Conservation (phyloP, 2,797 vertebrate species). For the Pteronotus mesoamericanus region DNA sequence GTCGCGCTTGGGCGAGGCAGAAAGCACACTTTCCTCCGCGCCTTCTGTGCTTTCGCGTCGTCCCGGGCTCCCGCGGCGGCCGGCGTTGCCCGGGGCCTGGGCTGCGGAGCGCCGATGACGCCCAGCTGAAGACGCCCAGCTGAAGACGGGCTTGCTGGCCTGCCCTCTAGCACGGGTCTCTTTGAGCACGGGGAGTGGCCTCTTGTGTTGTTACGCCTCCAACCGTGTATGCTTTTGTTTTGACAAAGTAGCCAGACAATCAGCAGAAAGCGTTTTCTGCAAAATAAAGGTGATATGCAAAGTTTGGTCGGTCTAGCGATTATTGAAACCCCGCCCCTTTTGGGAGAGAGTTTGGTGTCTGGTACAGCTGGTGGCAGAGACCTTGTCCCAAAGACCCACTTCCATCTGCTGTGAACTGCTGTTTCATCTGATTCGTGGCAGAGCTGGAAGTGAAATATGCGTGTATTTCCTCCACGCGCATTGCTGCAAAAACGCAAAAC, state of each 20-base stretch:
- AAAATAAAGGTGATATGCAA: constrained; percentile 73
- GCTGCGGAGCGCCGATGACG: neutral
- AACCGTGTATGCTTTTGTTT: constrained; percentile 65
- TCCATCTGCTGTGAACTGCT: neutral
- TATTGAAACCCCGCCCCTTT: neutral
- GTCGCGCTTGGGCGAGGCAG: neutral
- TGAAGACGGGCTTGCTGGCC: neutral
- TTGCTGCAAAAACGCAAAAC: neutral
- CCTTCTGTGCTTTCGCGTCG: neutral
- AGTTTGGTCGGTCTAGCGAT: neutral
- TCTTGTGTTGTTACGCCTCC: constrained; percentile 41
- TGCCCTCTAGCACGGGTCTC: neutral
- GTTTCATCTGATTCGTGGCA: neutral
- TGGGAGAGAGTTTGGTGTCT: neutral
- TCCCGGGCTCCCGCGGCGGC: neutral
- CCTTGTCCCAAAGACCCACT: neutral
- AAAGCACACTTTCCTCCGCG: neutral
- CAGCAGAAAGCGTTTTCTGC: constrained; percentile 74
- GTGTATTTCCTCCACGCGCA: rapidly evolving
- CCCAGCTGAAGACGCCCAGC: too few relatives aligned
- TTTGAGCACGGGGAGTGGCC: constrained; percentile 36
- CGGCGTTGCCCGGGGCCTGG: rapidly evolving
- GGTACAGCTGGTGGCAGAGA: neutral
- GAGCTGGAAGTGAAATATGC: neutral
- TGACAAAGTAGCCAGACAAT: constrained; percentile 78